Evolutionary conservation across 2,113 vertebrate genomes (phyloP), one percentile per base, ranked within the genome.

Genomic region (Regulus satrapa): DNA sequence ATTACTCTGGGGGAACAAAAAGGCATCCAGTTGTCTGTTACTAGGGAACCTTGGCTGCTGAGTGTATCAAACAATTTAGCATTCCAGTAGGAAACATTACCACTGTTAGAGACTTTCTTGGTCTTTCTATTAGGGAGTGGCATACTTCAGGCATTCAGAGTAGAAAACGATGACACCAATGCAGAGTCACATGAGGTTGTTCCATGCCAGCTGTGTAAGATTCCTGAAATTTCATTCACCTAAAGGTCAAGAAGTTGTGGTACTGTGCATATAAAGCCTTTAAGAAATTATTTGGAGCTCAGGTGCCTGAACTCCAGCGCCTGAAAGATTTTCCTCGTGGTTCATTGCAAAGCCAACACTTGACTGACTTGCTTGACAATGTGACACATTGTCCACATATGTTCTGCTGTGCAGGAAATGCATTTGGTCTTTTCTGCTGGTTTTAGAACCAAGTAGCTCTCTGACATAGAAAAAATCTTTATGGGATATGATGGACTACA

Each of bases 201-300:
- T 92, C 76, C 68, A 17, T 62, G 34, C 91, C 81, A 95, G 77
- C 86, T 91, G 45, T 24, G 68, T 63, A 77, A 45, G 38, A 74
- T 90, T 89, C 91, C 92, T 86, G 63, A 91, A 94, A 95, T 85
- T 94, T 94, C 89, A 92, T 86, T 97, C 79, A 95, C 81, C 71
- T 29, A 29, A 92, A 95, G 75, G 91, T 90, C 94, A 97, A 85
- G 86, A 95, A 95, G 74, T 96, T 63, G 29, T 59, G 66, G 54
- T 88, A 89, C 93, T 96, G 68, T 48, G 89, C 54, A 34, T 69
- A 90, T 12, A 48, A 61, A 40, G 32, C 40, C 61, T 82, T 75
- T 71, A 6, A 71, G 76, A 88, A 91, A 71, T 55, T 90, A 92
- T 90, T 68, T 94, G n/a, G 81, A 88, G 67, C 87, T 38, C 86